A percentile compares a stretch with the other conserved stretches of the same genome.
Evolutionary conservation across 1,140 invertebrate genomes (phyloP).

Genomic region (Drosophila azteca): DNA sequence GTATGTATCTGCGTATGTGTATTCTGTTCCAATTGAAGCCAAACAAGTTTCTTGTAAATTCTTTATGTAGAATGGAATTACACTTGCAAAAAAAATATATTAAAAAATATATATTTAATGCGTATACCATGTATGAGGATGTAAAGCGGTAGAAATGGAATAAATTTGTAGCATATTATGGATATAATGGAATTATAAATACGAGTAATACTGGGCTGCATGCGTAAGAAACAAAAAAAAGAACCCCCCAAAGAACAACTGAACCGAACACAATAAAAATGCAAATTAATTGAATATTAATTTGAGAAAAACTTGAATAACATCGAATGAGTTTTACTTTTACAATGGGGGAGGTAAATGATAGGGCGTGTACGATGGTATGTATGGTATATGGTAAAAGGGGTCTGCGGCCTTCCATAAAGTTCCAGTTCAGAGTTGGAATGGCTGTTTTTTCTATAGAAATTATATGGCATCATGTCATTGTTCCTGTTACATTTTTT

Average conservation of each 20-base stretch:
- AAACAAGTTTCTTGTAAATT: slow-evolving; percentile 56
- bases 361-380: not conserved
- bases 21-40: slow-evolving; percentile 45
- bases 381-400: slow-evolving; percentile 2
- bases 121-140: slow-evolving; percentile 38
- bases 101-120: slow-evolving; percentile 35
- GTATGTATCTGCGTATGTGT: not conserved
- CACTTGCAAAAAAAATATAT: slow-evolving; percentile 2
- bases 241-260: slow-evolving; percentile 27
- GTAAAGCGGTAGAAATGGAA: slow-evolving; percentile 58
- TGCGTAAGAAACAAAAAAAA: slow-evolving; percentile 56
- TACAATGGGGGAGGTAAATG: not conserved
- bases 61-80: slow-evolving; percentile 35
- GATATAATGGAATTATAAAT: slow-evolving; percentile 42
- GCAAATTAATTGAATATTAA: slow-evolving; percentile 79
- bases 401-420: slow-evolving; percentile 13
- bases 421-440: too few relatives aligned
- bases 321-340: slow-evolving; percentile 25
- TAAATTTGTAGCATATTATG: slow-evolving; percentile 71
- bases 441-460: too few relatives aligned
- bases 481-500: not conserved
- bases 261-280: slow-evolving; percentile 61
- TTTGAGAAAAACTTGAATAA: slow-evolving; percentile 61
- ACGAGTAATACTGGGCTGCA: slow-evolving; percentile 66
- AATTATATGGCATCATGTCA: not conserved